Percentiles rank a stretch among this genome's conserved stretches.
These are phyloP conservation scores for Gari tellinella DNA, from an alignment of 2,888 invertebrate species.

Conservation along the genomic window DNA sequence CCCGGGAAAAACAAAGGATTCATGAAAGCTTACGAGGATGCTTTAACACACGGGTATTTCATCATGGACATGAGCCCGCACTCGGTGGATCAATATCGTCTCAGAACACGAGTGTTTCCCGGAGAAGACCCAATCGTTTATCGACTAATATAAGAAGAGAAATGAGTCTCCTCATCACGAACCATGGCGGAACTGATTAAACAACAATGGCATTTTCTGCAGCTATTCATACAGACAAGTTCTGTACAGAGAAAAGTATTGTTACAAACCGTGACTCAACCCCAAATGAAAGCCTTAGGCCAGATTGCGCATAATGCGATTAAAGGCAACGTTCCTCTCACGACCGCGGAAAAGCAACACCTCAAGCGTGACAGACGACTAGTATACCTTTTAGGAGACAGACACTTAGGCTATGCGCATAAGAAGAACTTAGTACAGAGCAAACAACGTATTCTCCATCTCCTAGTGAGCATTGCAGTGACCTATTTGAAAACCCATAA, in stretches of 20 bases:
- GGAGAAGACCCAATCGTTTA: constrained; percentile 26
- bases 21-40: constrained; percentile 23
- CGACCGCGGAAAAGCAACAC: constrained; percentile 1
- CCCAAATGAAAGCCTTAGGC: constrained; percentile 30
- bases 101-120: constrained; percentile 19
- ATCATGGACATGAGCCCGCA: constrained; percentile 19
- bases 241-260: constrained; percentile 31
- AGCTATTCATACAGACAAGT: constrained; percentile 15
- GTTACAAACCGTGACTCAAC: constrained; percentile 19
- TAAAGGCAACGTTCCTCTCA: constrained; percentile 7
- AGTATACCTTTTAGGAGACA: constrained; percentile 18
- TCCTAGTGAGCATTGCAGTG: constrained; percentile 10
- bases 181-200: constrained; percentile 32
- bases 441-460: constrained; percentile 2
- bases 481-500: constrained; percentile 18
- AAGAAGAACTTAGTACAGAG: constrained; percentile 5
- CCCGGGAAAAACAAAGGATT: constrained; percentile 23
- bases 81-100: constrained; percentile 11
- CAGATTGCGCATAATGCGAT: constrained; percentile 27
- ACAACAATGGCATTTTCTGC: constrained; percentile 28
- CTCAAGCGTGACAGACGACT: constrained; percentile 22
- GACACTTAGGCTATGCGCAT: constrained; percentile 4
- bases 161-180: neutral
- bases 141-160: constrained; percentile 19
- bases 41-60: constrained; percentile 18